phyloP scores from a whole-genome alignment of 2,113 vertebrate genomes.

The Ellobius talpinus region DNA sequence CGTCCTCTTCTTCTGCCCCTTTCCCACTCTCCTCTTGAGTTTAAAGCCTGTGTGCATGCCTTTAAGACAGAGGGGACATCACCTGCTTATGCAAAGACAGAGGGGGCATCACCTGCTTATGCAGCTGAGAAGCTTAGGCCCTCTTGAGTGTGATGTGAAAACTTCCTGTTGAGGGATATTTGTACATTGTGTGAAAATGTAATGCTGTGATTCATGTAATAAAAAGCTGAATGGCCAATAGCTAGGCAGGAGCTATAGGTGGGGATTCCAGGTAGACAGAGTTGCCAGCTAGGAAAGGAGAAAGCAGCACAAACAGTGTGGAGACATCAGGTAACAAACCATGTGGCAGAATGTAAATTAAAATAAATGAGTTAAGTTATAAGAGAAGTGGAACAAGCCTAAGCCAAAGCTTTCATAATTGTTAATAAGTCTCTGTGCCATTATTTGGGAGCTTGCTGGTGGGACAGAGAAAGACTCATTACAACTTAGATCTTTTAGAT shows the following conservation, averaged over 20 bases:
- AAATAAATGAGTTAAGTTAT: not conserved
- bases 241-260: not conserved
- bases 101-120: not conserved
- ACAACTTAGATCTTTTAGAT: not conserved
- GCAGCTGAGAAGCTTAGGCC: not conserved
- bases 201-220: not conserved
- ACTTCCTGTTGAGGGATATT: not conserved
- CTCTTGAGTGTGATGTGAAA: not conserved
- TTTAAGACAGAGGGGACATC: not conserved
- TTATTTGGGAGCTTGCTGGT: not conserved
- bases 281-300: not conserved
- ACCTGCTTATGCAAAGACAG: not conserved
- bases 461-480: not conserved
- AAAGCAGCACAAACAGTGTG: not conserved
- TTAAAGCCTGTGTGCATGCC: not conserved
- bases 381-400: not conserved
- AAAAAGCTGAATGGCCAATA: not conserved
- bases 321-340: not conserved
- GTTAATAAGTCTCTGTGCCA: not conserved
- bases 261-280: not conserved
- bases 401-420: not conserved
- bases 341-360: not conserved
- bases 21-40: not conserved
- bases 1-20: not conserved
- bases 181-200: not conserved